Evolutionary conservation across 2,888 invertebrate genomes (phyloP), one percentile per base, ranked within the genome.

Genomic region (Hyppa rectilinea): DNA sequence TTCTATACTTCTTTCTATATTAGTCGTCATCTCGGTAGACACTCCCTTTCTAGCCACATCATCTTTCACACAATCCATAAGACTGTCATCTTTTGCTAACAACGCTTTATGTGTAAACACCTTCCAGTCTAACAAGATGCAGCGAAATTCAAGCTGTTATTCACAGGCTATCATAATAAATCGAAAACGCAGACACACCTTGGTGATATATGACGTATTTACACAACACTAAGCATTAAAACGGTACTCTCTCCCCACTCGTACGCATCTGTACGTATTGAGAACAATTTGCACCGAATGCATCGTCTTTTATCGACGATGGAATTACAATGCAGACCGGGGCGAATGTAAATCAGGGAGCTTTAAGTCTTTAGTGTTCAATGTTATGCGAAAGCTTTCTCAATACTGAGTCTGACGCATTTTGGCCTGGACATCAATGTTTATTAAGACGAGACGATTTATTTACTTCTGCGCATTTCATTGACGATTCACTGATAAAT

Each of bases 291-390:
- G 50, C 56, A 52, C 59, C n/a, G 65, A 61, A 80, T 65, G 65
- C 80, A 63, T 52, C 63, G 75, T 73, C 55, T 80, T 80, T 75
- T 76, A 76, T 74, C 50, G 56, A 47, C 60, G 40, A 43, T 40
- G 20, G 60, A 65, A 76, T 80, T 65, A 74, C 80, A 65, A 52
- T 76, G 64, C 34, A 74, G 80, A 72, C 58, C 53, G 75, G 50
- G 47, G 60, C 36, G 50, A 80, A 80, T 74, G 60, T 80, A 80
- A 80, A 76, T 76, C 80, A 65, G 47, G 58, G 36, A 75, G 80
- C 53, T 79, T 72, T 40, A 64, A 68, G 49, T 56, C 52, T 45
- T 38, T 26, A 55, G 49, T 49, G 71, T 71, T 78, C 45, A 61
- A 34, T 71, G 31, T 78, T 58, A 71, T 71, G 20, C 79, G 31